Conservation (phyloP, 2,888 invertebrate genomes). For the Lymantria dispar region DNA sequence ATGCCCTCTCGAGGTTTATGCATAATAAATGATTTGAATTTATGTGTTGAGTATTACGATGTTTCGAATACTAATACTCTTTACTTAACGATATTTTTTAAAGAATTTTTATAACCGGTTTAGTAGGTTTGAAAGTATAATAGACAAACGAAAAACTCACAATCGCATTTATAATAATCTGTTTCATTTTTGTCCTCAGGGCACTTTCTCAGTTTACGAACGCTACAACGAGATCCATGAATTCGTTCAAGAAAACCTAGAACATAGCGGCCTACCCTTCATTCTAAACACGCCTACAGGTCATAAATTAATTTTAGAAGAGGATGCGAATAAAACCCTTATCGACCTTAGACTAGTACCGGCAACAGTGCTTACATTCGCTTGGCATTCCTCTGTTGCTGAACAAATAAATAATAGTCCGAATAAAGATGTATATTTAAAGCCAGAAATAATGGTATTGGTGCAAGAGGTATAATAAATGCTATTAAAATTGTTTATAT, state of each 20-base stretch:
- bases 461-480: constrained; percentile 79
- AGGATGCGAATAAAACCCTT: constrained; percentile 87
- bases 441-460: constrained; percentile 89
- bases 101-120: too few relatives aligned
- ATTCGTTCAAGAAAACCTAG: constrained; percentile 90
- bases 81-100: too few relatives aligned
- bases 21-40: too few relatives aligned
- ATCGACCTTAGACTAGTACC: constrained; percentile 91
- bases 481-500: constrained; percentile 6
- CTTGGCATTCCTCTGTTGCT: constrained; percentile 82
- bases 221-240: constrained; percentile 87
- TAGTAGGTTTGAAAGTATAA: too few relatives aligned
- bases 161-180: neutral
- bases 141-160: too few relatives aligned
- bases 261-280: constrained; percentile 86
- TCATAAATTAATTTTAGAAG: constrained; percentile 83
- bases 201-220: constrained; percentile 94
- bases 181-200: constrained; percentile 78
- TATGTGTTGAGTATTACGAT: too few relatives aligned
- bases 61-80: too few relatives aligned
- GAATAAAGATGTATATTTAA: constrained; percentile 85
- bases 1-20: too few relatives aligned
- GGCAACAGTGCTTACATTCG: constrained; percentile 90
- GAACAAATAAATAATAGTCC: constrained; percentile 77
- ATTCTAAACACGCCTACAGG: constrained; percentile 86